Percentiles rank a stretch among this genome's conserved stretches.
These are phyloP conservation scores for Platygyra sinensis DNA, from an alignment of 64 coral and sea anemone genomes.

Conservation along the genomic window DNA sequence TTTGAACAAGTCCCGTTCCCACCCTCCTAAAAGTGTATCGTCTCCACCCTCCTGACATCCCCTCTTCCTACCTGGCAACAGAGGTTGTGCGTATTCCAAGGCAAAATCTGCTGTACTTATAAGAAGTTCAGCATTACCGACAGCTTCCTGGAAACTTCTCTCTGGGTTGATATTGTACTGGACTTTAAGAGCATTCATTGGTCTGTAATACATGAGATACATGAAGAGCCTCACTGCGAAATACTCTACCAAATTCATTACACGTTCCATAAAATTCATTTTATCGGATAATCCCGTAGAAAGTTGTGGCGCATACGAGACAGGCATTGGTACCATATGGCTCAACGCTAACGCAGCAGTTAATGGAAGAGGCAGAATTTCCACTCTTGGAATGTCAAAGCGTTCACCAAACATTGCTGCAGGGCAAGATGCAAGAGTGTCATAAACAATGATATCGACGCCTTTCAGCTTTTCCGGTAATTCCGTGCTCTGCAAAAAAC, in stretches of 20 bases:
- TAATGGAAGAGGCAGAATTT: conserved; percentile 17
- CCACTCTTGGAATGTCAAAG: conserved; percentile 44
- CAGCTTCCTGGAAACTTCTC: conserved; percentile 27
- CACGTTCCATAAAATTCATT: conserved; percentile 56
- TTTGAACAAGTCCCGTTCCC: no score
- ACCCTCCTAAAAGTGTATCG: no score
- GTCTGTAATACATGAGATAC: neutral
- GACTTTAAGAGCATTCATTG: neutral
- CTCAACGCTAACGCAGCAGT: neutral
- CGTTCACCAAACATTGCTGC: conserved; percentile 44
- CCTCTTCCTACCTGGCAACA: no score
- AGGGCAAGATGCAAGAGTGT: conserved; percentile 8
- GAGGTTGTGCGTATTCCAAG: no score
- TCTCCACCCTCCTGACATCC: no score
- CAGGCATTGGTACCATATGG: conserved; percentile 36
- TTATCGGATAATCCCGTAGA: conserved; percentile 27
- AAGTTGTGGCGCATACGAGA: conserved; percentile 57
- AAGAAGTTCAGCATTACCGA: conserved; percentile 26
- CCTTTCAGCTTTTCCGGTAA: conserved; percentile 13
- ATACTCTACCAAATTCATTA: conserved; percentile 8
- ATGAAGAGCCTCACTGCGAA: neutral
- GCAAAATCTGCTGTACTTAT: no score
- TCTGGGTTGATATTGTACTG: conserved; percentile 49
- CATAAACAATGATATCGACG: conserved; percentile 57
- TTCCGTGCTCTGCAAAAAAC: conserved; percentile 30